Conservation (phyloP, 2,797 vertebrate genomes). For the Oryzias dopingdopingensis region DNA sequence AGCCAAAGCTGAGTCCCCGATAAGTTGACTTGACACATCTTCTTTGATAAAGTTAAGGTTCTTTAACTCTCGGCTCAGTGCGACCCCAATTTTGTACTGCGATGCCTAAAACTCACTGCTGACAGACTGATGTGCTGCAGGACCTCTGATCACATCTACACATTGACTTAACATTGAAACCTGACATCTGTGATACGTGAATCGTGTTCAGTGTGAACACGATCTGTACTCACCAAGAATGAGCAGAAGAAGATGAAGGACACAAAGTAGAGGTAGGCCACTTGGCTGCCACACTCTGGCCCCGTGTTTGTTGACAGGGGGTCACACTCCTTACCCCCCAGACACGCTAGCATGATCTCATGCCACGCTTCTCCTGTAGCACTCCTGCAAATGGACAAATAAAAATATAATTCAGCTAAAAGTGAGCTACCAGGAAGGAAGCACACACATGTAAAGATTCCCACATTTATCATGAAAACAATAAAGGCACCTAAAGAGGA, state of each 20-base stretch:
- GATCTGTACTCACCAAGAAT: conserved; percentile 84
- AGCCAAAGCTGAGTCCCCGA: too few species aligned
- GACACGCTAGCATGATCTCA: conserved; percentile 93
- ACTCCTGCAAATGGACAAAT: conserved; percentile 74
- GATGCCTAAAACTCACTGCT: too few species aligned
- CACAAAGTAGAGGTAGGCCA: conserved; percentile 97
- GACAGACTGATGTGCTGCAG: too few species aligned
- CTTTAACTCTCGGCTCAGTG: too few species aligned
- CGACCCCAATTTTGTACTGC: too few species aligned
- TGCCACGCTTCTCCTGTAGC: conserved; percentile 96
- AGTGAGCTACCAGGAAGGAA: neutral
- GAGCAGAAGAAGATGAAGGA: conserved; percentile 99
- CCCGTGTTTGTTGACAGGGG: conserved; percentile 80
- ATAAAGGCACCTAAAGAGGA: conserved; percentile 86
- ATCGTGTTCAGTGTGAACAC: too few species aligned
- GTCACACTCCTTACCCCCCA: conserved; percentile 87
- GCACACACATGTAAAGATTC: neutral
- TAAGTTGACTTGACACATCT: too few species aligned
- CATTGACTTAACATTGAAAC: too few species aligned
- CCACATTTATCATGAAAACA: neutral
- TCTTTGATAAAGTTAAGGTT: too few species aligned
- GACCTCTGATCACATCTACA: too few species aligned
- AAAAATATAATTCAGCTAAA: neutral
- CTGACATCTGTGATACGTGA: too few species aligned
- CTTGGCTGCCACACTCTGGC: conserved; percentile 89